Evolutionary conservation across 1,140 invertebrate species (phyloP).

Genomic region (Hyposmocoma kahamanoa): DNA sequence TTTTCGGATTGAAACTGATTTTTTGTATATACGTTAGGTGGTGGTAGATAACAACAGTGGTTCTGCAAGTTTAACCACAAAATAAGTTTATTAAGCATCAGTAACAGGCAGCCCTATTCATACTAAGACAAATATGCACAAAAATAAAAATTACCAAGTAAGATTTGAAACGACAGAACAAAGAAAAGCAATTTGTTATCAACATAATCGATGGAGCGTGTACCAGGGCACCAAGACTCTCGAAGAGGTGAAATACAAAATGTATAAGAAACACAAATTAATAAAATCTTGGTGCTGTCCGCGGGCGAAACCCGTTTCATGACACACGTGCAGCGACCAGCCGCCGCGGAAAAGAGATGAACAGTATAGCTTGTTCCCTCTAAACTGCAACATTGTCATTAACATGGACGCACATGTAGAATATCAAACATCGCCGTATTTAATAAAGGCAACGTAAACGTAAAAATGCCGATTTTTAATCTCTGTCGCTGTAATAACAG

Average conservation of each 20-base stretch:
- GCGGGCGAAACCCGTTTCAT: constrained; percentile 55
- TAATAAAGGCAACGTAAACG: no score
- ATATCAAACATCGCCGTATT: no score
- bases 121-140: constrained; percentile 26
- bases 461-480: no score
- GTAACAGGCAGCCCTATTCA: no score
- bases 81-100: no score
- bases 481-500: no score
- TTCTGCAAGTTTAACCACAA: no score
- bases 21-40: no score
- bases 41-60: no score
- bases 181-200: constrained; percentile 65
- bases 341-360: constrained; percentile 33
- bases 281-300: constrained; percentile 53
- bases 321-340: constrained; percentile 62
- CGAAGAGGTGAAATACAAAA: constrained; percentile 43
- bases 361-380: constrained; percentile 19
- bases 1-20: no score
- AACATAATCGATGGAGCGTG: constrained; percentile 46
- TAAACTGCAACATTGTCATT: constrained; percentile 39
- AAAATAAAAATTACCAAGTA: constrained; percentile 20
- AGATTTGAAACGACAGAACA: constrained; percentile 36
- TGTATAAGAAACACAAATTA: constrained; percentile 63
- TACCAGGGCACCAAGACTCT: constrained; percentile 42
- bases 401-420: constrained; percentile 40